Evolutionary conservation across 2,888 invertebrate species (phyloP).

Genomic region (Drosophila subquinaria): DNA sequence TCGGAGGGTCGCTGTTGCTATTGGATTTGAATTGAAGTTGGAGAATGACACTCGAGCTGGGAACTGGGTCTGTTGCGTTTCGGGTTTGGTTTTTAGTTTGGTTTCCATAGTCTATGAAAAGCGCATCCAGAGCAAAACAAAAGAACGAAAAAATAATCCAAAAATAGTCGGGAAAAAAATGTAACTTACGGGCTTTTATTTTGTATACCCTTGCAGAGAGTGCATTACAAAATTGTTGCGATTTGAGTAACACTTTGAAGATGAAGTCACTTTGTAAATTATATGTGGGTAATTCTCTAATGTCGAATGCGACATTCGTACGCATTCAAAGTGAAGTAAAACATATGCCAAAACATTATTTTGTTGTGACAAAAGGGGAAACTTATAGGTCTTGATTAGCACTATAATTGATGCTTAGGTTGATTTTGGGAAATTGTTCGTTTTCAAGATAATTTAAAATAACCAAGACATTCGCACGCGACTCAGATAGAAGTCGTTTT

Average conservation of each 20-base stretch:
- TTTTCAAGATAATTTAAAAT: no score
- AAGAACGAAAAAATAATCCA: neutral
- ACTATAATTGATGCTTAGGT: no score
- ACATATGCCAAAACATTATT: no score
- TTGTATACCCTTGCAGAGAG: neutral
- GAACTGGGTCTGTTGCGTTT: conserved; percentile 16
- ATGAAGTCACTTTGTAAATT: no score
- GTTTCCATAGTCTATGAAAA: conserved; percentile 32
- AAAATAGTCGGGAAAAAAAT: conserved; percentile 10
- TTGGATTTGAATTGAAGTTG: conserved; percentile 4
- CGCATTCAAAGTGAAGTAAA: no score
- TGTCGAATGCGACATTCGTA: no score
- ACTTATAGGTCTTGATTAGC: no score
- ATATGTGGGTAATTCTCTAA: no score
- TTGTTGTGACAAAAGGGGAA: no score
- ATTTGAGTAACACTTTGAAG: neutral
- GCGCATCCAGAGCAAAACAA: conserved; percentile 35
- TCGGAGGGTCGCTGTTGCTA: conserved; percentile 10
- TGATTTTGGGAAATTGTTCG: no score
- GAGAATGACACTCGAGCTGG: conserved; percentile 17
- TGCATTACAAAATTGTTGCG: neutral
- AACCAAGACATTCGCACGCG: no score
- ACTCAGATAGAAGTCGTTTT: no score
- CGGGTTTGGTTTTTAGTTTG: conserved; percentile 15
- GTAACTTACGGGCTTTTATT: neutral